Conservation (phyloP, 2,797 vertebrate species). For the Thalassophryne amazonica region DNA sequence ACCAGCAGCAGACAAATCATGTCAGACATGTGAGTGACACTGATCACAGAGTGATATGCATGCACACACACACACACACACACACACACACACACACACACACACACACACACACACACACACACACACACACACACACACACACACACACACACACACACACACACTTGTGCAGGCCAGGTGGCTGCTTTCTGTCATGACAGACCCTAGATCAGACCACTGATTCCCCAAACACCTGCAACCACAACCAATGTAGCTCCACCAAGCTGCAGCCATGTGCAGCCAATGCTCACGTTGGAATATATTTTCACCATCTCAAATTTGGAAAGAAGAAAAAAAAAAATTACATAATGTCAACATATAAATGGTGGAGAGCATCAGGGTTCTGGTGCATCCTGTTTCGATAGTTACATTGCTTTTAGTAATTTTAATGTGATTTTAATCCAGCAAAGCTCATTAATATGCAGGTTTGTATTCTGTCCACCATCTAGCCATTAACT, state of each 20-base stretch:
- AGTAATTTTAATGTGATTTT: too few species aligned
- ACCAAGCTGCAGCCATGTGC: slow-evolving; percentile 44
- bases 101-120: slow-evolving; percentile 28
- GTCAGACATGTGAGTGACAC: slow-evolving; percentile 59
- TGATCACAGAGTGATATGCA: slow-evolving; percentile 32
- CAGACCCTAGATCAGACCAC: slow-evolving; percentile 48
- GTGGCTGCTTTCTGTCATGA: slow-evolving; percentile 54
- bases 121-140: slow-evolving; percentile 2
- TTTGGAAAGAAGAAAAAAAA: slow-evolving; percentile 20
- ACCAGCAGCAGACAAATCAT: slow-evolving; percentile 44
- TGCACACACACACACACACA: slow-evolving; percentile 2
- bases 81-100: slow-evolving; percentile 7
- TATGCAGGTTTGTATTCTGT: slow-evolving; percentile 1
- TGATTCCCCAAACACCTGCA: slow-evolving; percentile 55
- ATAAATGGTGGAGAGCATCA: background rate
- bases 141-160: slow-evolving; percentile 27
- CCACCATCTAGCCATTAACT: background rate
- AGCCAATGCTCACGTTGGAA: slow-evolving; percentile 44
- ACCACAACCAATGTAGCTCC: slow-evolving; percentile 27
- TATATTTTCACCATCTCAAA: slow-evolving; percentile 29
- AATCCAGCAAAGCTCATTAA: background rate
- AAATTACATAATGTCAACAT: slow-evolving; percentile 15
- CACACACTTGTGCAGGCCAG: slow-evolving; percentile 28
- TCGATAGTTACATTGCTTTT: background rate
- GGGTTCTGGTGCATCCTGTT: background rate